Percentiles rank a stretch among this genome's conserved stretches.
phyloP scores from a whole-genome alignment of 2,888 invertebrate genomes.

The Baccha elongata region DNA sequence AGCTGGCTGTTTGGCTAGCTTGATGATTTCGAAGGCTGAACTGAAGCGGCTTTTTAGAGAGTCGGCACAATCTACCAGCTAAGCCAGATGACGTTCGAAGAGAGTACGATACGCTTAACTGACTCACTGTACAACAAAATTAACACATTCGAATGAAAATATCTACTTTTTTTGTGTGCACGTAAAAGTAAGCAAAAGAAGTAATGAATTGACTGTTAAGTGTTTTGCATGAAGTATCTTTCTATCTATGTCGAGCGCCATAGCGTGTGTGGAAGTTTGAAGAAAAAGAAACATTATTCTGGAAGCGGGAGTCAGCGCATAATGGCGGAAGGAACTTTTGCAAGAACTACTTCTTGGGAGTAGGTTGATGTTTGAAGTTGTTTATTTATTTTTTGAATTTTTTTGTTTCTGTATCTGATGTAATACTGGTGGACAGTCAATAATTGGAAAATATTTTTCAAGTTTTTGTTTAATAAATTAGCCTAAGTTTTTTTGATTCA shows the following conservation, averaged over 20 bases:
- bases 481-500: slow-evolving; percentile 15
- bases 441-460: slow-evolving; percentile 32
- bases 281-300: slow-evolving; percentile 29
- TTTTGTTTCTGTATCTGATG: slow-evolving; percentile 44
- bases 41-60: slow-evolving; percentile 20
- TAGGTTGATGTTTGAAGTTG: slow-evolving; percentile 6
- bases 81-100: slow-evolving; percentile 40
- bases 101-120: slow-evolving; percentile 80
- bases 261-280: slow-evolving; percentile 16
- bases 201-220: slow-evolving; percentile 63
- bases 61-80: slow-evolving; percentile 12
- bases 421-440: slow-evolving; percentile 53
- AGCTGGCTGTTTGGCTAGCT: slow-evolving; percentile 66
- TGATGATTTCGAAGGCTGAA: background rate
- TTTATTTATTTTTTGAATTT: background rate
- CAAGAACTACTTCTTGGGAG: slow-evolving; percentile 62
- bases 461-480: slow-evolving; percentile 25
- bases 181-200: slow-evolving; percentile 8
- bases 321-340: slow-evolving; percentile 69
- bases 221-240: slow-evolving; percentile 53
- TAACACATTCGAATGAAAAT: slow-evolving; percentile 26
- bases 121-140: slow-evolving; percentile 77
- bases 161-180: background rate
- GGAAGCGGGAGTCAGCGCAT: slow-evolving; percentile 41
- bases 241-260: slow-evolving; percentile 40